A percentile compares a stretch with the other conserved stretches of the same genome.
Evolutionary conservation across 2,797 vertebrate genomes (phyloP).

Genomic region (Odontamblyopus rebecca): DNA sequence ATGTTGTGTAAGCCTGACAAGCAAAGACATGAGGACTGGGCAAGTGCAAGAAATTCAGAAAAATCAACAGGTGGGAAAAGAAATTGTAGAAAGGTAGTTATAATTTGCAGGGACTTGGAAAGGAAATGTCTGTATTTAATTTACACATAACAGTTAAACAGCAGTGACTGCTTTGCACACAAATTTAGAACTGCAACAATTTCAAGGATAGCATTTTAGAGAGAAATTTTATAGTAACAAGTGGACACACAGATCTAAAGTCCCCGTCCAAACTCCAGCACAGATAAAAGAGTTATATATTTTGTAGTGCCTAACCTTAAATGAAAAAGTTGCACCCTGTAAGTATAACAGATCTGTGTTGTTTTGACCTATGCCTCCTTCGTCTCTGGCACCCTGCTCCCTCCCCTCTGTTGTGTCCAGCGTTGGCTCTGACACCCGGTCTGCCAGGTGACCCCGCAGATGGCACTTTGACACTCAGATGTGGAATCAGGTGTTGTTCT

Average conservation of each 20-base stretch:
- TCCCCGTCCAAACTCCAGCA: background rate
- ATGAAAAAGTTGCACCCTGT: constrained; percentile 37
- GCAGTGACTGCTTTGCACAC: too few species aligned
- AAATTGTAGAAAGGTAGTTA: too few species aligned
- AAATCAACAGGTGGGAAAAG: too few species aligned
- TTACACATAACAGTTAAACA: too few species aligned
- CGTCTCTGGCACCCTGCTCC: constrained; percentile 35
- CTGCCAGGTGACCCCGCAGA: constrained; percentile 79
- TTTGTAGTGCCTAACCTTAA: constrained; percentile 6
- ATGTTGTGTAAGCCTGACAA: too few species aligned
- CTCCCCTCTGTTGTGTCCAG: constrained; percentile 42
- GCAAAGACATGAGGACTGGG: too few species aligned
- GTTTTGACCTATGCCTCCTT: constrained; percentile 63
- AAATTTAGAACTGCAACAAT: too few species aligned
- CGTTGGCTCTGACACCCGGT: constrained; percentile 51
- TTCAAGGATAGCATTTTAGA: too few species aligned
- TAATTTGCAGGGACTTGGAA: too few species aligned
- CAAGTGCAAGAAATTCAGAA: too few species aligned
- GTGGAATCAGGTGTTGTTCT: constrained; percentile 79
- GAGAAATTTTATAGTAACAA: background rate
- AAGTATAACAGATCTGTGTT: constrained; percentile 25
- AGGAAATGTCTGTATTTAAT: too few species aligned
- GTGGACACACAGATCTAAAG: background rate
- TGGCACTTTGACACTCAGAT: constrained; percentile 81
- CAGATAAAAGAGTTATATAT: background rate